phyloP scores from a whole-genome alignment of 53 echinoderm and acorn worm genomes.

The Holothuria leucospilota region DNA sequence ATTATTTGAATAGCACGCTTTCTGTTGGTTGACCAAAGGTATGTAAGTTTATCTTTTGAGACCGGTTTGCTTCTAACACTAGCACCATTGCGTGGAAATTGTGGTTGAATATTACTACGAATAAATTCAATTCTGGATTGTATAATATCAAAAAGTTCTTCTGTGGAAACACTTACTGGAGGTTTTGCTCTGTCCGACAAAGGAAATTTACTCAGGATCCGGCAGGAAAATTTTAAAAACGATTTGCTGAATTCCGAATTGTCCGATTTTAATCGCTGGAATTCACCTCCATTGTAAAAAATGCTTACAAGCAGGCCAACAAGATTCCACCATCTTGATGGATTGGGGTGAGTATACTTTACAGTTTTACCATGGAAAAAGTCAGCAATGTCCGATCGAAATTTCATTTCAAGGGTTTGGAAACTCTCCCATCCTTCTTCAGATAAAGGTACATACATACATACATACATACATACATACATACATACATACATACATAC shows the following conservation, averaged over 20 bases:
- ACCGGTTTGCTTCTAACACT: not conserved
- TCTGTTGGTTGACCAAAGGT: not conserved
- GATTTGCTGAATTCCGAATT: not conserved
- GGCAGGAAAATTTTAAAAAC: not conserved
- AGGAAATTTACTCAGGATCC: not conserved
- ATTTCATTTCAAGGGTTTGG: too few relatives aligned
- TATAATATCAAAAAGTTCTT: not conserved
- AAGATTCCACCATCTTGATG: constrained; percentile 1
- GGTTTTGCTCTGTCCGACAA: not conserved
- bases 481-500: too few relatives aligned
- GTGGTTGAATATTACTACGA: not conserved
- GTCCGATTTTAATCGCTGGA: constrained; percentile 2
- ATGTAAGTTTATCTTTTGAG: not conserved
- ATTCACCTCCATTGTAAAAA: not conserved
- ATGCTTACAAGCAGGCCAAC: not conserved
- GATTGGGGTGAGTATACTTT: not conserved
- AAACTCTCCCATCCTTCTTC: too few relatives aligned
- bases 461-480: too few relatives aligned
- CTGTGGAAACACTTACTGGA: not conserved
- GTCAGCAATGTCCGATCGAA: too few relatives aligned
- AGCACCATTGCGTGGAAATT: not conserved
- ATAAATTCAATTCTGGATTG: not conserved
- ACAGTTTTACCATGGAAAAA: not conserved
- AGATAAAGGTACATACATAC: too few relatives aligned
- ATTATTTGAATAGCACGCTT: not conserved